Base-by-base conservation (phyloP, 2,113 vertebrate species). In the Pongo abelii region DNA sequence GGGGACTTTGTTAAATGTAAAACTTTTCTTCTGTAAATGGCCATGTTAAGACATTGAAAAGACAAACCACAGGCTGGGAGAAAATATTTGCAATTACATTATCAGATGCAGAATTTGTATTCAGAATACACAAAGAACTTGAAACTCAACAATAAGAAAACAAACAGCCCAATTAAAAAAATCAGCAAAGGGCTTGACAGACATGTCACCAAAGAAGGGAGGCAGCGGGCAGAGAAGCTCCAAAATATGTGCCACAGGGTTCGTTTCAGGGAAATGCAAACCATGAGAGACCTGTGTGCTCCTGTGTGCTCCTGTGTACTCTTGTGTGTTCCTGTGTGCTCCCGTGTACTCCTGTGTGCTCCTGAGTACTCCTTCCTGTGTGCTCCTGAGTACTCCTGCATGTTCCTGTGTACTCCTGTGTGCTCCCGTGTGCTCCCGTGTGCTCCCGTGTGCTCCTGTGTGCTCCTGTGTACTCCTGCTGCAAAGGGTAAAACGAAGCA, bases 171-270 rank as follows among this genome's bases (percentile, higher is more conserved):
- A 2, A 3, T 13, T n/a, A 7, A 10, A 46, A 46, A 46, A 23
- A 23, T 8, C 32, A 2, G 20, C 40, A 32, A 2, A 46, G 8
- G 64, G 4, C 16, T 35, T 32, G 40, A 35, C 22, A 48, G 67
- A 52, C 18, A 10, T 16, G 18, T 43, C 35, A 40, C 17, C 46
- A 48, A 38, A 13, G 48, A 64, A 57, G 72, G 25, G 0, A n/a
- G 0, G 1, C 0, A 2, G 18, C 38, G 11, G 78, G 7, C 2
- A 5, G 17, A 14, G 2, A 38, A 46, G 23, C 20, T 0, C n/a
- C 0, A 35, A 7, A 11, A 16, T 30, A 5, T 1, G 11, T 17
- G 5, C 9, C 1, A 0, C 2, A 0, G 20, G 6, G 0, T 4
- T 11, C 0, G 52, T 14, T 70, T 3, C 0, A 23, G 30, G 48